These are phyloP conservation scores for Actinernus sp. DNA, from an alignment of 92 coral and sea anemone species.

Conservation along the genomic window DNA sequence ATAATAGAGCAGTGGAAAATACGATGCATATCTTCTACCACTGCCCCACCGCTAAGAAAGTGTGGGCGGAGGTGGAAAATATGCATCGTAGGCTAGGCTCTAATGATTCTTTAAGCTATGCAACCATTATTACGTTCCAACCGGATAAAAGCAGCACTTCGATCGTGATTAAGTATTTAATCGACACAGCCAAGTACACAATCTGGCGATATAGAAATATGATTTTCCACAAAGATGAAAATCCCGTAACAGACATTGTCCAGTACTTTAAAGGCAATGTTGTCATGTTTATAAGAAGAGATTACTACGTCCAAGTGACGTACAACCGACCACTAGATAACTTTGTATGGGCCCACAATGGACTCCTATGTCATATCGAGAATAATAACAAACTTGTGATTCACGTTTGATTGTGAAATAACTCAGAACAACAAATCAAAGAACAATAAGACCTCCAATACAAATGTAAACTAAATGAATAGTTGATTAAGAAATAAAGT, in stretches of 20 bases:
- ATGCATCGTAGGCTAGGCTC: not conserved
- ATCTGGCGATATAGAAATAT: not conserved
- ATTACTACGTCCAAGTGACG: not conserved
- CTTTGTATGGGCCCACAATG: too few species aligned
- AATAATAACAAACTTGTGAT: too few species aligned
- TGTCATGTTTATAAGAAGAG: not conserved
- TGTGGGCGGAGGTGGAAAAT: not conserved
- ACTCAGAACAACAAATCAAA: too few species aligned
- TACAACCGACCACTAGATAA: not conserved
- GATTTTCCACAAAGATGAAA: not conserved
- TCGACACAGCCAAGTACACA: not conserved
- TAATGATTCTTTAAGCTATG: not conserved
- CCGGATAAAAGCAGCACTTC: not conserved
- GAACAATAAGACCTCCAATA: too few species aligned
- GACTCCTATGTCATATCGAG: too few species aligned
- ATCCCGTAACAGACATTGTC: not conserved
- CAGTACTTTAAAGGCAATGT: not conserved
- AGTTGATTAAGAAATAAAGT: too few species aligned
- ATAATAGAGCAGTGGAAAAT: not conserved
- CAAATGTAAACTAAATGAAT: too few species aligned
- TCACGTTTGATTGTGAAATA: too few species aligned
- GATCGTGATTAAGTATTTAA: not conserved
- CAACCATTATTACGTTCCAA: not conserved
- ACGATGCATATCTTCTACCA: not conserved
- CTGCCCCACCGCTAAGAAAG: not conserved